Base-by-base conservation (phyloP, 2,113 vertebrate species). In the Mola mola region DNA sequence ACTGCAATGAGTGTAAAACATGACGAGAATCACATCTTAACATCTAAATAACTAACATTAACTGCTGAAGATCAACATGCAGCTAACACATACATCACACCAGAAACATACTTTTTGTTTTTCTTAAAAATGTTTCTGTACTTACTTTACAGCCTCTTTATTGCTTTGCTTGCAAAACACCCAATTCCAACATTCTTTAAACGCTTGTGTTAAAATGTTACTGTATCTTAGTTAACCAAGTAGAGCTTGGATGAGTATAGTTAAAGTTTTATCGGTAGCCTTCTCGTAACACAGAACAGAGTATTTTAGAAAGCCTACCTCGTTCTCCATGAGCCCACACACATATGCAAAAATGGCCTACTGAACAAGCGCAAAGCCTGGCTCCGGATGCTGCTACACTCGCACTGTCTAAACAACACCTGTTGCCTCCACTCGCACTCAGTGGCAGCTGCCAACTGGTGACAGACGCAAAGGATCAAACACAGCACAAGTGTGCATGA, bases 291-390 rank as follows among this genome's bases (percentile, higher is more conserved):
- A 28, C 26, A n/a, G 28, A 29, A 3, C 9, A 29, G 28, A 29
- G 5, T 29, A 5, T 62, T 38, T 29, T 20, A 51, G 65, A 52
- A 56, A 25, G 36, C 87, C 58, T 92, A 93, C 92, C 92, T 93
- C 92, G 3, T 66, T 72, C 71, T 93, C 92, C 92, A 93, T 93
- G 83, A 78, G 58, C 48, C 10, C 47, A 26, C 22, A 24, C 8
- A 13, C 41, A n/a, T n/a, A n/a, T 22, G 22, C 7, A 24, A 31
- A 17, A 57, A 28, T 17, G 1, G 6, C 33, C 57, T 46, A 41
- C 15, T 47, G 6, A 28, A 62, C 31, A 51, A 64, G 16, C 6
- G 15, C 8, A 5, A 50, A 49, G 52, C 60, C 38, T 10, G 22
- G 28, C 16, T 8, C 37, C 41, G 1, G 70, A 60, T 38, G 65